phyloP scores from a whole-genome alignment of 2,888 invertebrate species.

The Habrosyne pyritoides region DNA sequence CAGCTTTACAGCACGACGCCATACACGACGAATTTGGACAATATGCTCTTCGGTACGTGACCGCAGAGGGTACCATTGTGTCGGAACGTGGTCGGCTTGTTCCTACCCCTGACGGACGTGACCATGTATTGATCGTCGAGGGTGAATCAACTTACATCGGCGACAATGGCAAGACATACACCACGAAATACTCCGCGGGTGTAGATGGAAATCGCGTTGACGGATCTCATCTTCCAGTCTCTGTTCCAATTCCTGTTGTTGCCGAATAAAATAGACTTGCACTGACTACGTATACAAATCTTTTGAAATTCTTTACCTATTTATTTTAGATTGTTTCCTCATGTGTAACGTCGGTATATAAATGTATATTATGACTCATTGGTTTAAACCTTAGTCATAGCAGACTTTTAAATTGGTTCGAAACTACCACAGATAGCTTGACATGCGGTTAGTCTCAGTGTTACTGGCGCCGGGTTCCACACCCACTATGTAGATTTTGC shows the following conservation, averaged over 20 bases:
- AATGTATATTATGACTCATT: background rate
- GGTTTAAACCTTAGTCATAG: background rate
- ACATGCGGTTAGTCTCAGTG: background rate
- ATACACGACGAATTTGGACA: slow-evolving; percentile 56
- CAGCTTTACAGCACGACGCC: slow-evolving; percentile 51
- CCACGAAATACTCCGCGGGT: slow-evolving; percentile 59
- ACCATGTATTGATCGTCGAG: slow-evolving; percentile 51
- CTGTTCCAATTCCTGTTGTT: slow-evolving; percentile 23
- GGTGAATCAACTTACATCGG: slow-evolving; percentile 58
- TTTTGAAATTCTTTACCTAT: background rate
- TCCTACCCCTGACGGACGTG: slow-evolving; percentile 41
- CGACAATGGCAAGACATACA: slow-evolving; percentile 58
- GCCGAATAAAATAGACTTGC: slow-evolving; percentile 12
- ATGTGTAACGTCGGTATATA: background rate
- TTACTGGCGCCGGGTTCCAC: background rate
- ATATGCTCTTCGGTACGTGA: slow-evolving; percentile 57
- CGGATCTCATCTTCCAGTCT: slow-evolving; percentile 47
- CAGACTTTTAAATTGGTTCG: slow-evolving; percentile 2
- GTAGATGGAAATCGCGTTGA: slow-evolving; percentile 52
- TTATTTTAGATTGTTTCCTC: background rate
- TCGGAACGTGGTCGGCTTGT: slow-evolving; percentile 56
- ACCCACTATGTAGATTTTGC: slow-evolving; percentile 9
- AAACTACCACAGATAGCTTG: background rate
- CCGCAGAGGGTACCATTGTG: slow-evolving; percentile 58
- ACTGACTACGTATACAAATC: background rate